Conservation (phyloP, 1,140 invertebrate species). For the Alviniconcha marisindica region DNA sequence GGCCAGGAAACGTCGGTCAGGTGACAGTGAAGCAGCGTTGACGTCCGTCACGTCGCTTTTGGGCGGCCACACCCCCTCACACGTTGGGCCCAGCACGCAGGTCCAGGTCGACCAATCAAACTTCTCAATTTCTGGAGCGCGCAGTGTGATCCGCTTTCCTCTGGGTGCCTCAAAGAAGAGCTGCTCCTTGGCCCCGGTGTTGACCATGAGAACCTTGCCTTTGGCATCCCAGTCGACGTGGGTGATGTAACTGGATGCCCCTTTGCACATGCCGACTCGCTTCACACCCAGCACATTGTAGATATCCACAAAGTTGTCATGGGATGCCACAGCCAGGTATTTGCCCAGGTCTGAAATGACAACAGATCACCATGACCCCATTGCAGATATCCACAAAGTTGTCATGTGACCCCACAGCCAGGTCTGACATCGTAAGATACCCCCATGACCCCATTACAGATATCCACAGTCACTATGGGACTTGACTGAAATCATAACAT, state of each 20-base stretch:
- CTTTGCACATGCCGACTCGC: constrained; percentile 75
- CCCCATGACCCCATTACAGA: too few species aligned
- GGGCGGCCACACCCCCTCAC: constrained; percentile 76
- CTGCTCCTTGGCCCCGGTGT: constrained; percentile 76
- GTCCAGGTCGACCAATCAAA: constrained; percentile 74
- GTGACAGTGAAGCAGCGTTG: constrained; percentile 70
- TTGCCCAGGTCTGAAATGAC: constrained; percentile 70
- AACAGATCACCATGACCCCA: constrained; percentile 64
- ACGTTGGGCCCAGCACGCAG: constrained; percentile 72
- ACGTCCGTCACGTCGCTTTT: constrained; percentile 76
- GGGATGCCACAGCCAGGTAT: constrained; percentile 76
- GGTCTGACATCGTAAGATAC: too few species aligned
- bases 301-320: constrained; percentile 77
- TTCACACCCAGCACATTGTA: constrained; percentile 75
- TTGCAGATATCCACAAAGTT: constrained; percentile 78
- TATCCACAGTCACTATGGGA: too few species aligned
- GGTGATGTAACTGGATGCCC: constrained; percentile 76
- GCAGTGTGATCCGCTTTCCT: constrained; percentile 71
- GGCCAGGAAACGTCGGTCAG: constrained; percentile 69
- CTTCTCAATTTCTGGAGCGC: constrained; percentile 72
- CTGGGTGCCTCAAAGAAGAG: constrained; percentile 76
- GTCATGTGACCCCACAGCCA: constrained; percentile 77
- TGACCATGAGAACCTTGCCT: constrained; percentile 75
- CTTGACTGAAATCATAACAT: too few species aligned
- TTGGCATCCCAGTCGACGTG: constrained; percentile 76